These are phyloP conservation scores for Sarcophaga carnaria DNA, from an alignment of 2,888 invertebrate species.

Conservation along the genomic window DNA sequence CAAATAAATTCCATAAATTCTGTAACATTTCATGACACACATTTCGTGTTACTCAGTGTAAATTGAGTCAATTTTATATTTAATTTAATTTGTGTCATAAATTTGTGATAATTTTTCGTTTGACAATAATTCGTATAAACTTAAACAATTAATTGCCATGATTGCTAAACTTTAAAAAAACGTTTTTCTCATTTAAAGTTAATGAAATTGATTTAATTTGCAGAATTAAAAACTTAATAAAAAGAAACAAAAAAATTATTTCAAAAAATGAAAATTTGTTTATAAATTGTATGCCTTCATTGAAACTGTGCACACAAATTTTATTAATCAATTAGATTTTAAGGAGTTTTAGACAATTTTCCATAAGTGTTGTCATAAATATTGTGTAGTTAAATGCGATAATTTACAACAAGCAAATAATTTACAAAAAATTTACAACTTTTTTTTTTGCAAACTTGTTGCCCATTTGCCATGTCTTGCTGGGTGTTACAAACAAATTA, in stretches of 20 bases:
- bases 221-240: too few relatives aligned
- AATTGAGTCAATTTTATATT: neutral
- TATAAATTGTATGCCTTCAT: too few relatives aligned
- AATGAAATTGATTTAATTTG: too few relatives aligned
- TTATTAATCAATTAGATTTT: neutral
- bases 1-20: neutral
- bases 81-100: neutral
- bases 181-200: too few relatives aligned
- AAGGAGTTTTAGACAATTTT: neutral
- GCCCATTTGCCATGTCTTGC: too few relatives aligned
- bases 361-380: neutral
- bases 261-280: too few relatives aligned
- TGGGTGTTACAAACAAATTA: too few relatives aligned
- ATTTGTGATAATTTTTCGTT: neutral
- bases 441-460: neutral
- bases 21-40: neutral
- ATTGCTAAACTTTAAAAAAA: too few relatives aligned
- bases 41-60: neutral
- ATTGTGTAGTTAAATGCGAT: neutral
- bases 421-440: too few relatives aligned
- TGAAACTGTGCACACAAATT: too few relatives aligned
- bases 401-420: neutral
- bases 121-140: neutral
- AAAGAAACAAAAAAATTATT: too few relatives aligned
- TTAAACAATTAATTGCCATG: too few relatives aligned